phyloP scores from a whole-genome alignment of 2,888 invertebrate species.

The Drosophila phalerata region DNA sequence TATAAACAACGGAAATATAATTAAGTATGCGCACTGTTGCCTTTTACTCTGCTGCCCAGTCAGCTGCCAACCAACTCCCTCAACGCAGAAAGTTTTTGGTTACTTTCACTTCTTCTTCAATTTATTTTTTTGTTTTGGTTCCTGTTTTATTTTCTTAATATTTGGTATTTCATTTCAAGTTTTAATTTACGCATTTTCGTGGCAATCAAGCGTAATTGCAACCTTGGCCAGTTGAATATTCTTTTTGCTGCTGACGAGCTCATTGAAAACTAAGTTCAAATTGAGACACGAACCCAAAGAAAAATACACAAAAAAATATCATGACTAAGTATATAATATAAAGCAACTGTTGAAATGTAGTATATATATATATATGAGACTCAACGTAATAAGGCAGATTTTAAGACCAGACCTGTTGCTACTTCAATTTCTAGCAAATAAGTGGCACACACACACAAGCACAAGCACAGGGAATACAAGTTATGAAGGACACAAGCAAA shows the following conservation, averaged over 20 bases:
- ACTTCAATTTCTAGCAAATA: slow-evolving; percentile 50
- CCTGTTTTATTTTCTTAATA: slow-evolving; percentile 18
- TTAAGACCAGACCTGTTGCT: slow-evolving; percentile 67
- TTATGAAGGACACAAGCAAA: slow-evolving; percentile 69
- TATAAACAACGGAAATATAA: slow-evolving; percentile 74
- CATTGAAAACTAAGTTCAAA: slow-evolving; percentile 1
- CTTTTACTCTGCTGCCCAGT: slow-evolving; percentile 46
- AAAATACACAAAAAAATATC: not conserved
- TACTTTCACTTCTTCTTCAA: slow-evolving; percentile 44
- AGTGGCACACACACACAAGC: slow-evolving; percentile 39
- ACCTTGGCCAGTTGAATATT: slow-evolving; percentile 25
- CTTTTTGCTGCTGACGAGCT: slow-evolving; percentile 29
- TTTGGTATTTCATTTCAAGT: slow-evolving; percentile 53
- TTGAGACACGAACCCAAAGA: not conserved
- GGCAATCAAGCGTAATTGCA: slow-evolving; percentile 73
- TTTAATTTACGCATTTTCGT: slow-evolving; percentile 68
- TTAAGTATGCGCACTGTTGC: slow-evolving; percentile 79
- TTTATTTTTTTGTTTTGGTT: slow-evolving; percentile 8
- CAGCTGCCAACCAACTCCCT: slow-evolving; percentile 29
- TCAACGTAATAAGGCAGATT: not conserved
- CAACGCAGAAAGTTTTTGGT: slow-evolving; percentile 56
- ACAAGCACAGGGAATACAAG: slow-evolving; percentile 28
- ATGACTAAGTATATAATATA: not conserved
- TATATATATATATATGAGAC: not conserved
- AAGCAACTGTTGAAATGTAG: not conserved